These are phyloP conservation scores for Ceryle rudis DNA, from an alignment of 2,797 vertebrate genomes.

Conservation along the genomic window DNA sequence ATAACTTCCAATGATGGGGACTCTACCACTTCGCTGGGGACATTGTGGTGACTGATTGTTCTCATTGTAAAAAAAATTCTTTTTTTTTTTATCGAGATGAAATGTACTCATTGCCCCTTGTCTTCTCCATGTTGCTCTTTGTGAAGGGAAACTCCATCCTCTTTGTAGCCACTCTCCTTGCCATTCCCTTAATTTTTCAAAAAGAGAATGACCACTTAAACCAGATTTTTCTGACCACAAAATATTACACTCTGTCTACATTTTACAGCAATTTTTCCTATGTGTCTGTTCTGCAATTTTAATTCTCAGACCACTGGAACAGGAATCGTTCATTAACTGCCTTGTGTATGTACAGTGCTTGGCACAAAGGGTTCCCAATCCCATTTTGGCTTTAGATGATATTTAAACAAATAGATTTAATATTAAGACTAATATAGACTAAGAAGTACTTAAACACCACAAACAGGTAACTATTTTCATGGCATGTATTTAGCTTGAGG, in stretches of 20 bases:
- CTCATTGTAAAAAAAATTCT: neutral
- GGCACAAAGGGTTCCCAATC: fast-evolving
- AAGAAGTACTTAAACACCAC: neutral
- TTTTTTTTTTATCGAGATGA: no score
- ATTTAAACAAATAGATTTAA: neutral
- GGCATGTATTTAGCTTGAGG: neutral
- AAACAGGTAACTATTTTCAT: neutral
- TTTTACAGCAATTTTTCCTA: neutral
- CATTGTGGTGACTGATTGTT: neutral
- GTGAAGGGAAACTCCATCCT: neutral
- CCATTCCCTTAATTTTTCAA: neutral
- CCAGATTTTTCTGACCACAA: neutral
- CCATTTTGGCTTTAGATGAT: neutral
- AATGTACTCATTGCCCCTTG: neutral
- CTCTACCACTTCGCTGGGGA: neutral
- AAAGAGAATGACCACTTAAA: neutral
- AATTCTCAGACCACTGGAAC: neutral
- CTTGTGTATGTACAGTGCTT: neutral
- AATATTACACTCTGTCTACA: neutral
- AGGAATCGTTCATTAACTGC: neutral
- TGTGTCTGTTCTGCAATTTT: neutral
- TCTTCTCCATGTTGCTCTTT: neutral
- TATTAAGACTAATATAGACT: neutral
- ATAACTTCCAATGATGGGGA: neutral
- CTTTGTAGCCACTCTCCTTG: neutral